These are phyloP conservation scores for Gymnoscopelus microlampas DNA, from an alignment of 2,797 vertebrate species.

Conservation along the genomic window DNA sequence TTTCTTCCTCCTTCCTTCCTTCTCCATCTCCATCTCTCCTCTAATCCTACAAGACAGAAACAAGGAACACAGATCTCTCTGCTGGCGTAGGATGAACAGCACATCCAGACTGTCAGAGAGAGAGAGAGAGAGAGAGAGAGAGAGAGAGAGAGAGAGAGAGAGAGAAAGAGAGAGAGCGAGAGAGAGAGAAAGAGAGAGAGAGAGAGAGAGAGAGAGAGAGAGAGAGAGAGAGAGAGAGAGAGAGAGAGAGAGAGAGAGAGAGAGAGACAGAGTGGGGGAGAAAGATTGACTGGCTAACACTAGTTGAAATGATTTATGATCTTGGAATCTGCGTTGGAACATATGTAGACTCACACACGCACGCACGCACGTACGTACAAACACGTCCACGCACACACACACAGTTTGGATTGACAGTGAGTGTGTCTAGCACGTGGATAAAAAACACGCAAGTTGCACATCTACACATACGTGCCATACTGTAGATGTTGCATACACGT, in stretches of 20 bases:
- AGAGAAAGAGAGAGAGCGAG: constrained; percentile 9
- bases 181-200: constrained; percentile 4
- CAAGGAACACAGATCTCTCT: constrained; percentile 74
- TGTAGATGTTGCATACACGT: neutral
- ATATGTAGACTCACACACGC: constrained; percentile 72
- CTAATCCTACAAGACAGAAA: constrained; percentile 72
- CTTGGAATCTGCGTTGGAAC: constrained; percentile 77
- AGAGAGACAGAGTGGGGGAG: constrained; percentile 36
- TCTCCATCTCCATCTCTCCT: constrained; percentile 57
- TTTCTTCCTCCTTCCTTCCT: constrained; percentile 15
- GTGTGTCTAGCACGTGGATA: constrained; percentile 18
- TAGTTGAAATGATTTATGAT: constrained; percentile 78
- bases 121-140: constrained; percentile 10
- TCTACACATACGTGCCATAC: neutral
- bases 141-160: constrained; percentile 8
- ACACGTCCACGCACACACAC: constrained; percentile 12
- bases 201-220: constrained; percentile 14
- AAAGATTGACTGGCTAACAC: constrained; percentile 75
- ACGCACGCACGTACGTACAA: constrained; percentile 16
- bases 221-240: constrained; percentile 11
- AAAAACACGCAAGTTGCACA: too few relatives aligned
- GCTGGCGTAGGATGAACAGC: constrained; percentile 65
- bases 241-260: neutral
- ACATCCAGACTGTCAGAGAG: constrained; percentile 43
- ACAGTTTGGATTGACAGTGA: constrained; percentile 16